A percentile compares a stretch with the other conserved stretches of the same genome.
These are phyloP conservation scores for Deroplatys truncata DNA, from an alignment of 2,888 invertebrate genomes.

Conservation along the genomic window DNA sequence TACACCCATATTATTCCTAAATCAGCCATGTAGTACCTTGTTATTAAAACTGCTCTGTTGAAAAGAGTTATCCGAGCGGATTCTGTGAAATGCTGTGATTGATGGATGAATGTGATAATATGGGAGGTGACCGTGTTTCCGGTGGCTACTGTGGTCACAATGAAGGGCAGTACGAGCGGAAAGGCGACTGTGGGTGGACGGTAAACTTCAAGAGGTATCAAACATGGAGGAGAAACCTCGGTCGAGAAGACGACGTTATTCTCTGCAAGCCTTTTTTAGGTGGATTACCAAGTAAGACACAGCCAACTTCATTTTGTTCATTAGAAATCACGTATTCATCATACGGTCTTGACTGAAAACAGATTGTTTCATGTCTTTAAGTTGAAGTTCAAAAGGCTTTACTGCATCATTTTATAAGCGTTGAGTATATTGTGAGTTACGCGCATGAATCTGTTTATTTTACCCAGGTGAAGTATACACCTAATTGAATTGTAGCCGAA, in stretches of 20 bases:
- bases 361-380: too few species aligned
- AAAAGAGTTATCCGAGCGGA: not conserved
- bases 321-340: too few species aligned
- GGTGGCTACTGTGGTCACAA: not conserved
- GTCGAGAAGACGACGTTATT: not conserved
- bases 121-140: not conserved
- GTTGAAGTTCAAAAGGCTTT: too few species aligned
- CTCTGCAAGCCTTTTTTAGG: not conserved
- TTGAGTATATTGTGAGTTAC: too few species aligned
- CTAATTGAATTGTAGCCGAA: too few species aligned
- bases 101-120: not conserved
- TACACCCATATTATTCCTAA: too few species aligned
- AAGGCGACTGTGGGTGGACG: not conserved
- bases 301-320: not conserved
- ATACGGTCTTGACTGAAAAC: too few species aligned
- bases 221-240: not conserved
- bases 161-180: not conserved
- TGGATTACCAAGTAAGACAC: not conserved
- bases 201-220: not conserved
- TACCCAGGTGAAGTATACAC: too few species aligned
- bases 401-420: too few species aligned
- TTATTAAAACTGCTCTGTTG: not conserved
- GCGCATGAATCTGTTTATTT: too few species aligned
- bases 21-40: too few species aligned
- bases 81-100: not conserved